These are phyloP conservation scores for Chloroclystis v-ata DNA, from an alignment of 2,888 invertebrate genomes.

Conservation along the genomic window DNA sequence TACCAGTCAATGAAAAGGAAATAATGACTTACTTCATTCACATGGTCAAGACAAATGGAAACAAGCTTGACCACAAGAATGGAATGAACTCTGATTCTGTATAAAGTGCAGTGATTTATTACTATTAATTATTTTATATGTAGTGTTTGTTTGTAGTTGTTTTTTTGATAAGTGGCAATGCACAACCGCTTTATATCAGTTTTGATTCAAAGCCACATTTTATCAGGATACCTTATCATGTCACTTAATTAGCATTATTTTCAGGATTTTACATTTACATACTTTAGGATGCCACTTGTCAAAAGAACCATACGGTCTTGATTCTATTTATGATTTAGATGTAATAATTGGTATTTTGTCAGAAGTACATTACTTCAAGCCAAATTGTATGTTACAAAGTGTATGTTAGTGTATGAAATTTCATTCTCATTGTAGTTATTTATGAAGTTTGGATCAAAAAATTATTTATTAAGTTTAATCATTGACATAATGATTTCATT, in stretches of 20 bases:
- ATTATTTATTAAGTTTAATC: constrained; percentile 27
- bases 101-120: constrained; percentile 47
- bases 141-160: constrained; percentile 39
- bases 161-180: constrained; percentile 7
- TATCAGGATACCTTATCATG: not conserved
- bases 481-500: constrained; percentile 33
- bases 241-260: no score
- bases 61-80: constrained; percentile 90
- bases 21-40: constrained; percentile 96
- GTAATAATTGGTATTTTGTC: constrained; percentile 43
- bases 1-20: constrained; percentile 96
- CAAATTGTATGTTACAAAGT: constrained; percentile 38
- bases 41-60: constrained; percentile 95
- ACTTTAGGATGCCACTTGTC: constrained; percentile 7
- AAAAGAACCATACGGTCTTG: constrained; percentile 35
- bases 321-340: constrained; percentile 39
- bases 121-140: constrained; percentile 20
- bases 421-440: constrained; percentile 17
- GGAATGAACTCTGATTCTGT: constrained; percentile 82
- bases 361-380: constrained; percentile 55
- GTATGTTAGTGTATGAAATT: constrained; percentile 25
- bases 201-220: not conserved
- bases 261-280: not conserved
- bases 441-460: constrained; percentile 28
- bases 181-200: not conserved